These are phyloP conservation scores for Aspidapion aeneum DNA, from an alignment of 2,888 invertebrate species.

Conservation along the genomic window DNA sequence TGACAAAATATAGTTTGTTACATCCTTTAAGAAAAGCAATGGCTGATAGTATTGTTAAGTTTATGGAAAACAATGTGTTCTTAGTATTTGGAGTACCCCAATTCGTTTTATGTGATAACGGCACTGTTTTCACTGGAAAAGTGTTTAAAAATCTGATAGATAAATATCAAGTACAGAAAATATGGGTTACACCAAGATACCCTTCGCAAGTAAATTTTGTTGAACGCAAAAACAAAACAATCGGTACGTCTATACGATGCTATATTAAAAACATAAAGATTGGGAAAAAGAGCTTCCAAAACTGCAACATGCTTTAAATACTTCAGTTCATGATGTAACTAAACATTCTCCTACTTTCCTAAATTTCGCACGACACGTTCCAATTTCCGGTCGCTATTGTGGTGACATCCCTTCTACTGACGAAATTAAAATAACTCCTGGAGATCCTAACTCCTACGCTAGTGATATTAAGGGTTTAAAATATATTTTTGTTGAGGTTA, in stretches of 20 bases:
- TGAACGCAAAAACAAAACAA: conserved; percentile 29
- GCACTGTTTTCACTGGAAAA: conserved; percentile 11
- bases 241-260: background rate
- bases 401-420: conserved; percentile 15
- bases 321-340: conserved; percentile 31
- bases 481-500: background rate
- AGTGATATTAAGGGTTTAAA: background rate
- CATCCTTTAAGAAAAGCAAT: conserved; percentile 14
- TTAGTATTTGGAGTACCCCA: conserved; percentile 12
- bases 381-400: conserved; percentile 22
- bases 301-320: conserved; percentile 23
- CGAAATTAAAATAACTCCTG: conserved; percentile 8
- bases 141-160: conserved; percentile 14
- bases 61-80: conserved; percentile 20
- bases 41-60: conserved; percentile 7
- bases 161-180: conserved; percentile 9
- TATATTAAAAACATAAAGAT: conserved; percentile 16
- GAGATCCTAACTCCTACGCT: background rate
- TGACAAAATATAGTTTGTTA: conserved; percentile 17
- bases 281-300: conserved; percentile 33
- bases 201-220: conserved; percentile 35
- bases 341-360: conserved; percentile 29
- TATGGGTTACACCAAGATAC: conserved; percentile 24
- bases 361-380: conserved; percentile 26
- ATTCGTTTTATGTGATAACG: conserved; percentile 19